These are phyloP conservation scores for Pteria penguin DNA, from an alignment of 2,888 invertebrate species.

Conservation along the genomic window DNA sequence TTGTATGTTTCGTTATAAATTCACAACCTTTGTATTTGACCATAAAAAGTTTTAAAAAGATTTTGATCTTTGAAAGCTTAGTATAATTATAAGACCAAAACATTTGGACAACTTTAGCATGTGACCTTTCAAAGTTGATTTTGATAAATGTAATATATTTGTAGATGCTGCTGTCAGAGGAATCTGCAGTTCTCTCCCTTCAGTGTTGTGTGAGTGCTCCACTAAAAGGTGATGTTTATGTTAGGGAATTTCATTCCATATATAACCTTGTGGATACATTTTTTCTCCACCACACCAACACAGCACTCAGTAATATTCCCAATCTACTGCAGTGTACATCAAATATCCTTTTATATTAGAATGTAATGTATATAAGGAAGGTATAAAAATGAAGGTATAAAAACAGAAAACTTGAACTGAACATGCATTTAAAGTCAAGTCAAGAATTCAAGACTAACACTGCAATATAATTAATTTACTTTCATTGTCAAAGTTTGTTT, in stretches of 20 bases:
- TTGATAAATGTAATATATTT: slow-evolving; percentile 14
- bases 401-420: no score
- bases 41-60: no score
- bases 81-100: background rate
- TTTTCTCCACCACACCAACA: slow-evolving; percentile 55
- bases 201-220: slow-evolving; percentile 52
- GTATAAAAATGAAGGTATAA: no score
- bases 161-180: slow-evolving; percentile 53
- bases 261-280: slow-evolving; percentile 55
- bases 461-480: no score
- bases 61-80: no score
- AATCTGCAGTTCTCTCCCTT: slow-evolving; percentile 47
- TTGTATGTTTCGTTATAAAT: no score
- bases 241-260: slow-evolving; percentile 57
- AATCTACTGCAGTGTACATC: slow-evolving; percentile 55
- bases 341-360: slow-evolving; percentile 62
- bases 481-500: no score
- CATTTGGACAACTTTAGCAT: background rate
- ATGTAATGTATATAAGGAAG: no score
- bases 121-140: background rate
- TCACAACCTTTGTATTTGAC: no score
- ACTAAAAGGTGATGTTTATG: slow-evolving; percentile 46
- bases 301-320: slow-evolving; percentile 57
- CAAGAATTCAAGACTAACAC: no score
- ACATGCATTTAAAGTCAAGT: no score